A percentile compares a stretch with the other conserved stretches of the same genome.
Conservation (phyloP, 2,797 vertebrate genomes). For the Cichlasoma orientale region DNA sequence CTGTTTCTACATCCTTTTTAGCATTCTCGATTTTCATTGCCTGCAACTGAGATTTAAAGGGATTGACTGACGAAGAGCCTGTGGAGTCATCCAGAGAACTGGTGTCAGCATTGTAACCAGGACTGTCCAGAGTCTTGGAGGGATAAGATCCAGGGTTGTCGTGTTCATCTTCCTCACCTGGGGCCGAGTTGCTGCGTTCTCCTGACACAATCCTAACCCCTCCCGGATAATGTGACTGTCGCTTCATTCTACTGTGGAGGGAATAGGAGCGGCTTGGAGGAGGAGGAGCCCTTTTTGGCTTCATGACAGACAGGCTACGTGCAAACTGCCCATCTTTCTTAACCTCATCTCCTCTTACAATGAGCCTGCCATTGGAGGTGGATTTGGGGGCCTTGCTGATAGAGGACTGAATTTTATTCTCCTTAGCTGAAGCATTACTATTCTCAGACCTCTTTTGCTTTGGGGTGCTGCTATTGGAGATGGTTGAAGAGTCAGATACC, state of each 20-base stretch:
- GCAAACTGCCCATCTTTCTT: slow-evolving; percentile 73
- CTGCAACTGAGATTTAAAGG: slow-evolving; percentile 28
- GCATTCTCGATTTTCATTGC: slow-evolving; percentile 6
- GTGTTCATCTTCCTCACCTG: slow-evolving; percentile 55
- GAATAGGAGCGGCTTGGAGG: slow-evolving; percentile 89
- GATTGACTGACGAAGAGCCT: slow-evolving; percentile 44
- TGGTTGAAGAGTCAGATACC: slow-evolving; percentile 93
- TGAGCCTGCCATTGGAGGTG: slow-evolving; percentile 55
- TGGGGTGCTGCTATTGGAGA: slow-evolving; percentile 85
- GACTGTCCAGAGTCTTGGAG: slow-evolving; percentile 55
- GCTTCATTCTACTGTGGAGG: slow-evolving; percentile 81
- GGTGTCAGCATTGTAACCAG: slow-evolving; percentile 73
- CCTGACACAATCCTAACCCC: slow-evolving; percentile 42
- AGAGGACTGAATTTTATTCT: slow-evolving; percentile 69
- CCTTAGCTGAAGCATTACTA: slow-evolving; percentile 15
- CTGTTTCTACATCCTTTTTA: background rate
- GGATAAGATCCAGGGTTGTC: slow-evolving; percentile 46
- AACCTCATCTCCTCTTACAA: slow-evolving; percentile 34
- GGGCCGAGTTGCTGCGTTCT: slow-evolving; percentile 14
- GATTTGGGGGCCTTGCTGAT: slow-evolving; percentile 38
- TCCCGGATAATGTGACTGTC: slow-evolving; percentile 67
- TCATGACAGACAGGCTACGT: slow-evolving; percentile 90
- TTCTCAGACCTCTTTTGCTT: slow-evolving; percentile 43
- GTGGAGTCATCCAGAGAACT: slow-evolving; percentile 77
- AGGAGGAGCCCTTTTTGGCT: slow-evolving; percentile 85